A percentile compares a stretch with the other conserved stretches of the same genome.
Evolutionary conservation across 1,140 invertebrate species (phyloP).

Genomic region (Leguminivora glycinivorella): DNA sequence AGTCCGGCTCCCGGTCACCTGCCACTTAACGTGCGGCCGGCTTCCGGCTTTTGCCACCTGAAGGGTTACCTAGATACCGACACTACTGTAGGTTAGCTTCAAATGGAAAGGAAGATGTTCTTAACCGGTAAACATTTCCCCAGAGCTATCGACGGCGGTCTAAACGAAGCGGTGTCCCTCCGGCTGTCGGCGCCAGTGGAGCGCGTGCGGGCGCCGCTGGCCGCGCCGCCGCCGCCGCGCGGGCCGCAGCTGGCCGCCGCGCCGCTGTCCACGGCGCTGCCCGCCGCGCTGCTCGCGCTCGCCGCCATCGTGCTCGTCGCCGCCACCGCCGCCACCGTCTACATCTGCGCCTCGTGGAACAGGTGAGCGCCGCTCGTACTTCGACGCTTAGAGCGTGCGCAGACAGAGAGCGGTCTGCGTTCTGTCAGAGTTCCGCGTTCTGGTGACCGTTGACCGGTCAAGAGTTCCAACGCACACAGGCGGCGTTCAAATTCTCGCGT

Average conservation of each 20-base stretch:
- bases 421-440: too few relatives aligned
- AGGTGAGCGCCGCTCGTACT: conserved; percentile 81
- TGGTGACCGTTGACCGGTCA: too few relatives aligned
- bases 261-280: conserved; percentile 85
- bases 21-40: too few relatives aligned
- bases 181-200: conserved; percentile 75
- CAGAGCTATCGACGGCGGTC: conserved; percentile 53
- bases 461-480: too few relatives aligned
- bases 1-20: too few relatives aligned
- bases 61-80: too few relatives aligned
- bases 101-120: background rate
- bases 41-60: too few relatives aligned
- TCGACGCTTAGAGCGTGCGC: too few relatives aligned
- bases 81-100: too few relatives aligned
- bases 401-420: too few relatives aligned
- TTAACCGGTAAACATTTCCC: background rate
- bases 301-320: conserved; percentile 92
- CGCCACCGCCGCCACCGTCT: conserved; percentile 91
- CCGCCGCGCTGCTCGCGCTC: conserved; percentile 91
- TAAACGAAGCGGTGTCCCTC: conserved; percentile 42
- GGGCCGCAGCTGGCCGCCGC: conserved; percentile 70
- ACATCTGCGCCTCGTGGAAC: conserved; percentile 95
- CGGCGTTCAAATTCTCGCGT: too few relatives aligned
- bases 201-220: conserved; percentile 82
- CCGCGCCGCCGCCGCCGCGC: conserved; percentile 56